Evolutionary conservation across 92 coral and sea anemone species (phyloP), one percentile per base, ranked within the genome.

Genomic region (Isaurus tuberculatus): DNA sequence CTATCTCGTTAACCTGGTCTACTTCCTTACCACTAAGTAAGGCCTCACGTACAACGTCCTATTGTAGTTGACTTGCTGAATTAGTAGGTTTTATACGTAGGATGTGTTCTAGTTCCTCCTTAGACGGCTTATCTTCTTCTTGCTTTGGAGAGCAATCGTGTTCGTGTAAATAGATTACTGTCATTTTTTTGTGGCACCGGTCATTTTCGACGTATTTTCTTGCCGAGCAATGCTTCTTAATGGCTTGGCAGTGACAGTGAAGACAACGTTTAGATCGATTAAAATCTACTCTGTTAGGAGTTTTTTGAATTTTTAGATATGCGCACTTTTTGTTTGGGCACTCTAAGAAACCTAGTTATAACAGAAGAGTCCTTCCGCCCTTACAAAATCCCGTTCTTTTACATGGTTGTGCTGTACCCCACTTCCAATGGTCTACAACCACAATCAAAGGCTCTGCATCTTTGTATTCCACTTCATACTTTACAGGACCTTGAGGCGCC

Each of bases 11-110:
- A 22, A 88, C 80, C 26, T 77, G 83, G 33, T 88, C 44, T 5
- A 70, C 85, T n/a, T 36, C 64, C 61, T 85, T 85, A 27, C 84
- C 92, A 27, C 92, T 85, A 43, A 85, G 67, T 65, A 89, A 67
- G 7, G 86, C 86, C 89, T 85, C 89, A 57, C 86, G 72, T 28
- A 85, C 92, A 72, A 79, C 85, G 51, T 89, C 92, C 19, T 79
- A 30, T 72, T 79, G 92, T 17, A 89, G 36, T 70, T 57, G 79
- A 60, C 80, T 32, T 26, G 91, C 17, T 34, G 46, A 36, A n/a
- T 8, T 72, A 58, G 75, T 53, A 49, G 64, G 48, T 71, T 58
- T 40, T 23, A 7, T 25, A 33, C 32, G 37, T n/a, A 85, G 84
- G 78, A 34, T 20, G 44, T 78, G 57, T 70, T 85, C 73, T 17